phyloP scores from a whole-genome alignment of 2,888 invertebrate species.

The Pristionchus fissidentatus region DNA sequence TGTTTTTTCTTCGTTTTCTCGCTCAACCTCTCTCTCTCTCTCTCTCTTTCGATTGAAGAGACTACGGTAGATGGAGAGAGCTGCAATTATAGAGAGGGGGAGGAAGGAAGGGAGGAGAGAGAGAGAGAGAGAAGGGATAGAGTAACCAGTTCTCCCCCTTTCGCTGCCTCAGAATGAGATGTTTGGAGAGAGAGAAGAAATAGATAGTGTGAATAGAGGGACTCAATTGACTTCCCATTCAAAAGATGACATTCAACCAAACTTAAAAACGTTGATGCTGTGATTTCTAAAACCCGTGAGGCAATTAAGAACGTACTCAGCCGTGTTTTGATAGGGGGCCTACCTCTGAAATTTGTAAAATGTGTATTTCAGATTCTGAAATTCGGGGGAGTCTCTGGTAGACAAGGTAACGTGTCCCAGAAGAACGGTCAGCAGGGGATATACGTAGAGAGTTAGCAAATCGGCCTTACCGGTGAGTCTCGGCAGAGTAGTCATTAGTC shows the following conservation, averaged over 20 bases:
- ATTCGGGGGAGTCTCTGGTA: too few species aligned
- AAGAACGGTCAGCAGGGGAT: too few species aligned
- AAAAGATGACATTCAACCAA: too few species aligned
- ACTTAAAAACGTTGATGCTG: not conserved
- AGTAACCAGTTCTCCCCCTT: conserved; percentile 59
- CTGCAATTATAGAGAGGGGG: conserved; percentile 17
- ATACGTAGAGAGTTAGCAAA: too few species aligned
- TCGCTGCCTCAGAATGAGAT: conserved; percentile 73
- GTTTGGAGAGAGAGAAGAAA: conserved; percentile 54
- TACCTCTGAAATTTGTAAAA: too few species aligned
- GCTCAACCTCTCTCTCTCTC: conserved; percentile 46
- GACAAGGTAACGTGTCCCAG: too few species aligned
- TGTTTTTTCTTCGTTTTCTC: conserved; percentile 26
- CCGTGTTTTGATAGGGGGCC: too few species aligned
- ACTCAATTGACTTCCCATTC: conserved; percentile 3
- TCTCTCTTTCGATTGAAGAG: conserved; percentile 49
- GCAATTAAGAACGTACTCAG: too few species aligned
- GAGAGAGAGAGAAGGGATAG: conserved; percentile 35
- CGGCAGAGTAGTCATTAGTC: too few species aligned
- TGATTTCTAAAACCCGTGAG: too few species aligned
- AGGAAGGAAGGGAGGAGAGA: not conserved
- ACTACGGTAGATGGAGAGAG: conserved; percentile 49
- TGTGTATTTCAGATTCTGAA: too few species aligned
- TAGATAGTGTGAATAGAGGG: conserved; percentile 46
- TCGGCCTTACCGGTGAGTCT: too few species aligned